Base-by-base conservation (phyloP, 2,797 vertebrate species). In the Danio jaintianensis region DNA sequence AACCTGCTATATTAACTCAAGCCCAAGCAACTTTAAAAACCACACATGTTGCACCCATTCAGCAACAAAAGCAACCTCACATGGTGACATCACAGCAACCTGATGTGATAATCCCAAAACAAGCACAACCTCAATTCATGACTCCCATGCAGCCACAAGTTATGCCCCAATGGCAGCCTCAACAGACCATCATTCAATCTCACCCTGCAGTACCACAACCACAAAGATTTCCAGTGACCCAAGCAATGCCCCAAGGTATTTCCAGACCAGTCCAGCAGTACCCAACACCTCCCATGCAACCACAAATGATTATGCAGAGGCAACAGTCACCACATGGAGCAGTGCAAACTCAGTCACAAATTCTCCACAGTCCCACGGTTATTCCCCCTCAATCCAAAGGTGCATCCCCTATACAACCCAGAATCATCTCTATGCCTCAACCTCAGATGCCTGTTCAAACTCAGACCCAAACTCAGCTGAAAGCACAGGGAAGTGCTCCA, bases 391-490 rank as follows among this genome's bases (percentile, higher is more conserved):
- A 85, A 40, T 38, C 79, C 47, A 84, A 75, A 85, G 38, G 61
- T n/a, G 52, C 63, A 66, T 62, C 81, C 36, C 74, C 83, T 38
- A 79, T 87, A n/a, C 79, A 85, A 78, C 86, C 86, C n/a, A 77
- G 81, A 67, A 68, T 85, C 61, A 84, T 87, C 45, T 62, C 67
- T 52, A 83, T 87, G 15, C 63, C 82, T 43, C 69, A 43, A 4
- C 16, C 59, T 52, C 85, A 85, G 48, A 72, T 45, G n/a, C 85
- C 86, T 18, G 4, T 77, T 75, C 80, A 83, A 13, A 15, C 75
- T 56, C 72, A 79, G n/a, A 1, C 29, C n/a, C 82, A 84, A 18
- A 47, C 29, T 36, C 84, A 72, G 40, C 20, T 68, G 7, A 82
- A 68, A 63, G 16, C 52, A 36, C 73, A 78, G 7, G 15, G 48